Conservation (phyloP, 2,113 vertebrate species). For the Psittacara wagleri region DNA sequence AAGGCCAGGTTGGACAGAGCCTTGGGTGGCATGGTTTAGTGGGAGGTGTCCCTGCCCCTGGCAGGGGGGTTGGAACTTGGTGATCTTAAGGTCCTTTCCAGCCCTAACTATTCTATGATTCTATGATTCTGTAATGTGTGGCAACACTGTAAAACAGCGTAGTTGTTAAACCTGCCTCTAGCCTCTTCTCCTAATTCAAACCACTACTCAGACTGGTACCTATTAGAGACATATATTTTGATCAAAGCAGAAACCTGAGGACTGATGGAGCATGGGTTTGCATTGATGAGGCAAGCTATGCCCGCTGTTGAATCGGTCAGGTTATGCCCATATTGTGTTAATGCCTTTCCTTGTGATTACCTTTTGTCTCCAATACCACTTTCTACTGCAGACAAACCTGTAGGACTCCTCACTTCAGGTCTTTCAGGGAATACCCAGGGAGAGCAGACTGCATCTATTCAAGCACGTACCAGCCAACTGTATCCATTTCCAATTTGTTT, state of each 20-base stretch:
- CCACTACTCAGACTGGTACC: background rate
- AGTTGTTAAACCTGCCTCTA: background rate
- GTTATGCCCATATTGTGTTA: background rate
- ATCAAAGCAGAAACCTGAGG: background rate
- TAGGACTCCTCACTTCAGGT: background rate
- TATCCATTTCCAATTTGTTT: background rate
- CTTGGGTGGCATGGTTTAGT: too few relatives aligned
- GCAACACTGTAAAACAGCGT: background rate
- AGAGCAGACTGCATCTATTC: background rate
- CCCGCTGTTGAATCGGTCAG: background rate
- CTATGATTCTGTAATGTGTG: background rate
- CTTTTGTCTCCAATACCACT: background rate
- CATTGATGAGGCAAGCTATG: background rate
- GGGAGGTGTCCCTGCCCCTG: too few relatives aligned
- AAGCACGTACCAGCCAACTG: background rate
- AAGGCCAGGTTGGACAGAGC: too few relatives aligned
- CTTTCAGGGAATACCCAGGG: background rate
- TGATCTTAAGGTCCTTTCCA: too few relatives aligned
- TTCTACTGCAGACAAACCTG: background rate
- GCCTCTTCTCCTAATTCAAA: background rate
- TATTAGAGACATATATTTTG: background rate
- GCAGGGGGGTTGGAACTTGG: too few relatives aligned
- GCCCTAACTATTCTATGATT: too few relatives aligned
- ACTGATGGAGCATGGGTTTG: background rate
- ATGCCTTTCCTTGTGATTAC: background rate